Conservation (phyloP, 2,797 vertebrate genomes). For the Chanos chanos region DNA sequence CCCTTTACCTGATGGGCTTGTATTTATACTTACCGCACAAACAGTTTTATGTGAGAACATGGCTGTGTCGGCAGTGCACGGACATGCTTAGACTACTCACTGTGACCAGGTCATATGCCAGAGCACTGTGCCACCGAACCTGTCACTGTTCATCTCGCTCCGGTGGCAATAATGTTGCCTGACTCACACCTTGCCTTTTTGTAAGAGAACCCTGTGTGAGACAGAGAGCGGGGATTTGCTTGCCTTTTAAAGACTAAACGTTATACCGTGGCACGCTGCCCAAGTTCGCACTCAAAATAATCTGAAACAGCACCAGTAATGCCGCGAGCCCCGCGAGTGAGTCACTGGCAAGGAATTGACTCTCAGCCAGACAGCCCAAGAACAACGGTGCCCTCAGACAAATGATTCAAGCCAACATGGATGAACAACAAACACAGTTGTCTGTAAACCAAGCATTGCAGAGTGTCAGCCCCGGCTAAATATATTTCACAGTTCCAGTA, state of each 20-base stretch:
- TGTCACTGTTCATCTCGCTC: constrained; percentile 9
- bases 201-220: constrained; percentile 1
- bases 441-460: constrained; percentile 10
- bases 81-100: not conserved
- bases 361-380: constrained; percentile 42
- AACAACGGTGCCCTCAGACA: constrained; percentile 34
- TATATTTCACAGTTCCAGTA: constrained; percentile 18
- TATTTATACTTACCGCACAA: no score
- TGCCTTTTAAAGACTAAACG: not conserved
- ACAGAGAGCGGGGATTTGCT: not conserved
- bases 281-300: constrained; percentile 3
- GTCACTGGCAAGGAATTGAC: constrained; percentile 39
- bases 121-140: not conserved
- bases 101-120: constrained; percentile 11
- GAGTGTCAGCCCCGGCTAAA: constrained; percentile 25
- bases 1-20: no score
- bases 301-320: constrained; percentile 15
- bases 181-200: constrained; percentile 35
- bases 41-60: no score
- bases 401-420: constrained; percentile 24
- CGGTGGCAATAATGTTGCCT: constrained; percentile 22
- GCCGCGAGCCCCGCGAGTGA: constrained; percentile 35
- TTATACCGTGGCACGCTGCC: not conserved
- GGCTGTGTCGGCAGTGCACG: not conserved
- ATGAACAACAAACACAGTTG: constrained; percentile 57